phyloP scores from a whole-genome alignment of 2,888 invertebrate genomes.

The Ganaspis brasiliensis region DNA sequence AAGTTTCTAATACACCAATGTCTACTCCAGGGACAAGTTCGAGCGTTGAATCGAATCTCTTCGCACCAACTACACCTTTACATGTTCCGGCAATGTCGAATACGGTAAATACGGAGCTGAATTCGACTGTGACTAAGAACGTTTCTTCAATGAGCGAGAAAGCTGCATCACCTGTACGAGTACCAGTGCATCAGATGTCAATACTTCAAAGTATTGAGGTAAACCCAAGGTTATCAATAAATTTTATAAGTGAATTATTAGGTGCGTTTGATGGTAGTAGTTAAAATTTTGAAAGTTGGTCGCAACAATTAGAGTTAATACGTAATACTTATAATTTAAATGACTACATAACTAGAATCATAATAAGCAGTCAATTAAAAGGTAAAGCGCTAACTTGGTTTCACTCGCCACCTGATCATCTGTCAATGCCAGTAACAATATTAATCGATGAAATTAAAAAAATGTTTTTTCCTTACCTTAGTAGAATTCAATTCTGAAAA shows the following conservation, averaged over 20 bases:
- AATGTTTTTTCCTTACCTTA: background rate
- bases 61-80: too few relatives aligned
- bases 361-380: slow-evolving; percentile 46
- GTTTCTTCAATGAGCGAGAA: too few relatives aligned
- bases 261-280: slow-evolving; percentile 35
- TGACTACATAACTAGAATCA: slow-evolving; percentile 29
- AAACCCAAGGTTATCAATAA: slow-evolving; percentile 15
- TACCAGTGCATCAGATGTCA: background rate
- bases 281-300: slow-evolving; percentile 45
- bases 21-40: background rate
- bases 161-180: too few relatives aligned
- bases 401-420: slow-evolving; percentile 40
- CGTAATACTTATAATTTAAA: slow-evolving; percentile 39
- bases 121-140: too few relatives aligned
- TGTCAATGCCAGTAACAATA: slow-evolving; percentile 17
- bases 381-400: slow-evolving; percentile 27
- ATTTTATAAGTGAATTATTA: slow-evolving; percentile 31
- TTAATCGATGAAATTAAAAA: background rate
- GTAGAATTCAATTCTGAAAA: slow-evolving; percentile 45
- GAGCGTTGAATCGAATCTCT: background rate
- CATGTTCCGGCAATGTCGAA: too few relatives aligned
- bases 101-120: too few relatives aligned
- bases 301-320: slow-evolving; percentile 44
- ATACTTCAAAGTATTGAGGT: slow-evolving; percentile 10
- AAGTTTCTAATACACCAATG: background rate